Conservation (phyloP, 2,113 vertebrate species). For the Apus apus region DNA sequence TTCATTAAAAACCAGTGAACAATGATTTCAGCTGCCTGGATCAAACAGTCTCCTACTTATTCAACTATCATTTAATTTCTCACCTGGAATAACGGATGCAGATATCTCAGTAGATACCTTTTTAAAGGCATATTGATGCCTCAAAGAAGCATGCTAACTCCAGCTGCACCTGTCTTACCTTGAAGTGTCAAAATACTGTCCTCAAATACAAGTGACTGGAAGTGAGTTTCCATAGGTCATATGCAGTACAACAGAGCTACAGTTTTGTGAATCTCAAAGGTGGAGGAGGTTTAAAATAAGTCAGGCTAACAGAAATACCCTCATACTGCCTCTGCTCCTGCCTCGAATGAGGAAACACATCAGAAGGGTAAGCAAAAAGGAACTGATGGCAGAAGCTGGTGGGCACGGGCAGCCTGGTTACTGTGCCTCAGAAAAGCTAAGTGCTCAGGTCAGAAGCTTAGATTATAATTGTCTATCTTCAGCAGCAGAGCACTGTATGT, state of each 20-base stretch:
- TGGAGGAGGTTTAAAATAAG: background rate
- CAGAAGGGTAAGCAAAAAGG: background rate
- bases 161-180: background rate
- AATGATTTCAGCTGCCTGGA: background rate
- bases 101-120: background rate
- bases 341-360: background rate
- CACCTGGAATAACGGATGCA: background rate
- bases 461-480: background rate
- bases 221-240: background rate
- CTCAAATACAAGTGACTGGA: background rate
- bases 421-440: background rate
- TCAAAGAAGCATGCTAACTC: background rate
- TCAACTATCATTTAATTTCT: background rate
- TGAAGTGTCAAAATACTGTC: background rate
- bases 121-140: background rate
- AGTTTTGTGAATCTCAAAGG: background rate
- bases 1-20: background rate
- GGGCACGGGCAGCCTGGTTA: fast-evolving
- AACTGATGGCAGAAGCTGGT: background rate
- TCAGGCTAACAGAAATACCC: background rate
- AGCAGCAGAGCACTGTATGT: background rate
- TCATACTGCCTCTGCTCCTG: background rate
- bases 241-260: background rate
- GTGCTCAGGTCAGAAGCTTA: background rate
- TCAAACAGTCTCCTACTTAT: background rate